Evolutionary conservation across 1,140 invertebrate genomes (phyloP), one percentile per base, ranked within the genome.

Genomic region (Hyposmocoma kahamanoa): DNA sequence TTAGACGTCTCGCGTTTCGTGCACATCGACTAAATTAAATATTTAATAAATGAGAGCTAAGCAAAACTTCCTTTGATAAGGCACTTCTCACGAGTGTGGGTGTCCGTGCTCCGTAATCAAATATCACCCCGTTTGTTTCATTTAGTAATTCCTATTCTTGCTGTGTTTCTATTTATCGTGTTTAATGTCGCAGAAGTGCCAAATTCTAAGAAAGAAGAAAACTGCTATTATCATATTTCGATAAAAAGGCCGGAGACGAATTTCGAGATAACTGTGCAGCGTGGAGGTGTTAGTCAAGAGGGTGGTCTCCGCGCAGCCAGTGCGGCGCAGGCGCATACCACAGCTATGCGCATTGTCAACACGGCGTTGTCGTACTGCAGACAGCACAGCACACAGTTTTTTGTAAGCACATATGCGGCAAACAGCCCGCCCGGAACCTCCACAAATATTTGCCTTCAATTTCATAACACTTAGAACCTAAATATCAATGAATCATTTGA

Each of bases 381-480:
- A 53, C 50, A 53, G 57, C 65, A 53, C 50, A 53, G 57, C 63
- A 77, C 71, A 78, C 66, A 70, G 59, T 76, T 84, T 81, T 83
- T 84, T 81, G 70, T 71, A 49, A 54, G 56, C 78, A 78, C 78
- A 79, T 79, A 72, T 81, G 77, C 60, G 44, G 42, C 52, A 47
- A 36, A 21, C 64, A 64, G 66, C 68, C 75, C 73, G 69, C 74
- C 59, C 67, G 67, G 56, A 66, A 53, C 64, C 59, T 59, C 47
- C 45, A 75, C 72, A 82, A 84, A 83, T 85, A 85, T 85, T 85
- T 85, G 65, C 62, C 76, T 72, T 69, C 72, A 78, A 81, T 84
- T 77, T 75, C 61, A 72, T 78, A 80, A 69, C 67, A 69, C 66
- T 81, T 78, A 77, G 63, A 75, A 59, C 60, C 62, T 63, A 56